Conservation (phyloP, 2,888 invertebrate genomes). For the Andrena minutula region DNA sequence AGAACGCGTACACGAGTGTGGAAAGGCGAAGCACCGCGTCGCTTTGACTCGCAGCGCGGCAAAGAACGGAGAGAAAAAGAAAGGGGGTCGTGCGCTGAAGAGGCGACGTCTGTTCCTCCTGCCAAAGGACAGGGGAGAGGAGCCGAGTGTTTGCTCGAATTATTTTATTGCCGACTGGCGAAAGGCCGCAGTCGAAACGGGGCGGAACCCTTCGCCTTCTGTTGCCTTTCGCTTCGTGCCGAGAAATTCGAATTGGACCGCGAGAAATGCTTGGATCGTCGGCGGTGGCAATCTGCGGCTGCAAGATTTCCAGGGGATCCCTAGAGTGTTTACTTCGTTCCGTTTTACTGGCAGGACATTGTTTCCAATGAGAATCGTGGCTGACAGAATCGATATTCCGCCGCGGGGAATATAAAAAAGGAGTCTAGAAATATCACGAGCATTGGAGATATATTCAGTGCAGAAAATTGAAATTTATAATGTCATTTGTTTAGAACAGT, state of each 20-base stretch:
- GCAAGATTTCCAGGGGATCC: too few relatives aligned
- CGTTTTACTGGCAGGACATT: too few relatives aligned
- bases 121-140: conserved; percentile 42
- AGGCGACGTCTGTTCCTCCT: conserved; percentile 59
- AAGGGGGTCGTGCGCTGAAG: conserved; percentile 62
- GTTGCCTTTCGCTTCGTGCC: conserved; percentile 27
- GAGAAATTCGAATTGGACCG: conserved; percentile 19
- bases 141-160: conserved; percentile 64
- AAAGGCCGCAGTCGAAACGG: conserved; percentile 43
- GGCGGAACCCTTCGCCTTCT: conserved; percentile 29
- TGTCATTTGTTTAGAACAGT: too few relatives aligned
- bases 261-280: conserved; percentile 14
- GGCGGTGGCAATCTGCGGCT: too few relatives aligned
- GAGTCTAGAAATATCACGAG: too few relatives aligned
- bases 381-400: too few relatives aligned
- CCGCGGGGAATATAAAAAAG: too few relatives aligned
- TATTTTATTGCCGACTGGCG: conserved; percentile 59
- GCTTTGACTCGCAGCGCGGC: conserved; percentile 52
- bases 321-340: background rate
- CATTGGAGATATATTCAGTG: too few relatives aligned
- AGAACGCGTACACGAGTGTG: conserved; percentile 43
- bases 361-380: too few relatives aligned
- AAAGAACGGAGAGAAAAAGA: conserved; percentile 42
- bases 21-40: conserved; percentile 21
- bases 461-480: too few relatives aligned